A percentile compares a stretch with the other conserved stretches of the same genome.
These are phyloP conservation scores for Crenichthys baileyi DNA, from an alignment of 2,797 vertebrate species.

Conservation along the genomic window DNA sequence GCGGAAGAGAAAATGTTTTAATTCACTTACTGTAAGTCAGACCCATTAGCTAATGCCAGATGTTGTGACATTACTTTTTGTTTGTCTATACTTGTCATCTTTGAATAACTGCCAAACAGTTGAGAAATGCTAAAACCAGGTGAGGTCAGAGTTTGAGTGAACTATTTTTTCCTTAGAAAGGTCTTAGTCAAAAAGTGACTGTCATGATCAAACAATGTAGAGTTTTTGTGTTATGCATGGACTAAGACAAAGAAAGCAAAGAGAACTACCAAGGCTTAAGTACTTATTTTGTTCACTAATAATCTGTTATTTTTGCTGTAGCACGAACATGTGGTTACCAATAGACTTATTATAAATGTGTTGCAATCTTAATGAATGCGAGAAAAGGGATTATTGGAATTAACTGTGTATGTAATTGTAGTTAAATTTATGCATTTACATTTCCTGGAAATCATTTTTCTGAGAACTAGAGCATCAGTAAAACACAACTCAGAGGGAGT, in stretches of 20 bases:
- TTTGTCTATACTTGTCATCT: background rate
- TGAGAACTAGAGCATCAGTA: background rate
- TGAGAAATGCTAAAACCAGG: background rate
- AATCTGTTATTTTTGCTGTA: background rate
- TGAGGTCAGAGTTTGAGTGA: background rate
- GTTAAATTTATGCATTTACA: background rate
- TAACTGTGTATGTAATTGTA: background rate
- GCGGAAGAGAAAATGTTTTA: background rate
- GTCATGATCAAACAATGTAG: background rate
- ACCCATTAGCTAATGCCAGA: background rate
- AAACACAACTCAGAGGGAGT: too few relatives aligned
- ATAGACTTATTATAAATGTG: background rate
- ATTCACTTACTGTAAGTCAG: background rate
- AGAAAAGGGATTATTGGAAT: background rate
- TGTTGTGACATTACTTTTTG: background rate
- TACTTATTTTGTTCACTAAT: background rate
- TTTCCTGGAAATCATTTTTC: background rate
- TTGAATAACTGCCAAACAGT: background rate
- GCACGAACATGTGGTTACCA: background rate
- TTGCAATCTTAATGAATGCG: background rate
- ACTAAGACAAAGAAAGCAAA: background rate
- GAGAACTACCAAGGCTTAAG: background rate
- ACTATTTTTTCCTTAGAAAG: background rate
- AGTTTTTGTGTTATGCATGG: background rate
- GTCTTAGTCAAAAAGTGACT: background rate